A percentile compares a stretch with the other conserved stretches of the same genome.
phyloP scores from a whole-genome alignment of 2,888 invertebrate genomes.

The Lingula anatina region DNA sequence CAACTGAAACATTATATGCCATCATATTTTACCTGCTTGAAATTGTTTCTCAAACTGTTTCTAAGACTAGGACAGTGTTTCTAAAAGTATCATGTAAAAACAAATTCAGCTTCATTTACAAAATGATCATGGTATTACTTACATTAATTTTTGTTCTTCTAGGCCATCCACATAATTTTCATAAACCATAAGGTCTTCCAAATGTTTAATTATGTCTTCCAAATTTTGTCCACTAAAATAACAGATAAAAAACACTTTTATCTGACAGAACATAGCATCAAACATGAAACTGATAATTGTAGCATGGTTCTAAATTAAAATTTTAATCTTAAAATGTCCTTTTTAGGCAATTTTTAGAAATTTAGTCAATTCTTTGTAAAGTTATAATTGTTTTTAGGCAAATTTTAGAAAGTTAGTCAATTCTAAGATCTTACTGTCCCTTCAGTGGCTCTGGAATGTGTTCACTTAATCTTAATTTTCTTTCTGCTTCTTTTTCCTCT shows the following conservation, averaged over 20 bases:
- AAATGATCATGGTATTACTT: slow-evolving; percentile 9
- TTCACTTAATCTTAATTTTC: slow-evolving; percentile 24
- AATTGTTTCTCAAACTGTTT: neutral
- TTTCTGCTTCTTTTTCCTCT: slow-evolving; percentile 28
- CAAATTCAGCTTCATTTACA: slow-evolving; percentile 6
- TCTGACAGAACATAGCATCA: neutral
- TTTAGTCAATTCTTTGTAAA: too few relatives aligned
- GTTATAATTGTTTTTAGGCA: too few relatives aligned
- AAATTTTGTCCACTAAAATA: slow-evolving; percentile 35
- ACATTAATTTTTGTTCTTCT: too few relatives aligned
- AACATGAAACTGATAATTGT: neutral
- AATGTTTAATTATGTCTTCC: slow-evolving; percentile 31
- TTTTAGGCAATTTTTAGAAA: too few relatives aligned
- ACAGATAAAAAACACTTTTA: neutral
- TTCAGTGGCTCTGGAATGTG: slow-evolving; percentile 44
- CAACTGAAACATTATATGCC: too few relatives aligned
- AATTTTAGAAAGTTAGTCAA: slow-evolving; percentile 1
- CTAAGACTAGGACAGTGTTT: neutral
- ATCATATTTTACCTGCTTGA: too few relatives aligned
- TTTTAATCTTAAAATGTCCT: too few relatives aligned
- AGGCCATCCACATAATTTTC: slow-evolving; percentile 29
- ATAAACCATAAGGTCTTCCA: slow-evolving; percentile 43
- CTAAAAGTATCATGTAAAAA: neutral
- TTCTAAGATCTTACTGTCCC: slow-evolving; percentile 30
- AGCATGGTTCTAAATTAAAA: too few relatives aligned